Base-by-base conservation (phyloP, 2,113 vertebrate species). In the Cygnus atratus region DNA sequence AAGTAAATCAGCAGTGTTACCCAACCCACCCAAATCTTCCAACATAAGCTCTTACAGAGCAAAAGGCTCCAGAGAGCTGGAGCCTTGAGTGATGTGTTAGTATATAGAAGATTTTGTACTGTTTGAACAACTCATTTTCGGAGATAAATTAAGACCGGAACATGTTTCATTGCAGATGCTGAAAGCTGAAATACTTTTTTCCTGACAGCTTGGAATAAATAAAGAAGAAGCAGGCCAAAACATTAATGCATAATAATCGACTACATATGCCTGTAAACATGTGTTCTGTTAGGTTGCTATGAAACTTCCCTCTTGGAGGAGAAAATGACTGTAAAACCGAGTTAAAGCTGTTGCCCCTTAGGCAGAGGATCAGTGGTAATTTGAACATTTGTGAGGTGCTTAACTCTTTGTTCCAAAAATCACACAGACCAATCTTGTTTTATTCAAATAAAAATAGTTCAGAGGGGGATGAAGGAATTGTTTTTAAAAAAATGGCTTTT, bases 261-360 rank as follows among this genome's bases (percentile, higher is more conserved):
- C 86, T 92, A 72, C 73, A 71, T 92, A 52, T 96, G 95, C 54
- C 84, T 91, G 70, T 95, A 96, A 95, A 94, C 87, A 81, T 75
- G 70, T 72, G 61, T 61, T 84, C 88, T 97, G 94, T 96, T 97
- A 94, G 84, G 91, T 96, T 97, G 94, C 92, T 96, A 97, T 88
- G 96, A 82, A 88, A 92, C 88, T 84, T 74, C 26, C 50, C 67
- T 94, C 33, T 68, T 92, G 91, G 80, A 63, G 5, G 41, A 84
- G 63, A 66, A 84, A 46, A 66, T 67, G 68, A 29, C 50, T 88
- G 4, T 80, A 77, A 88, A 67, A 22, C 25, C 63, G 41, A 58
- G 58, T 82, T 55, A 86, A 81, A 67, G 44, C 59, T 82, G 5
- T 81, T 93, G 88, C 67, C 66, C 44, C 81, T 90, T 84, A 67